Conservation (phyloP, 53 echinoderm and acorn worm species). For the Arbacia lixula region DNA sequence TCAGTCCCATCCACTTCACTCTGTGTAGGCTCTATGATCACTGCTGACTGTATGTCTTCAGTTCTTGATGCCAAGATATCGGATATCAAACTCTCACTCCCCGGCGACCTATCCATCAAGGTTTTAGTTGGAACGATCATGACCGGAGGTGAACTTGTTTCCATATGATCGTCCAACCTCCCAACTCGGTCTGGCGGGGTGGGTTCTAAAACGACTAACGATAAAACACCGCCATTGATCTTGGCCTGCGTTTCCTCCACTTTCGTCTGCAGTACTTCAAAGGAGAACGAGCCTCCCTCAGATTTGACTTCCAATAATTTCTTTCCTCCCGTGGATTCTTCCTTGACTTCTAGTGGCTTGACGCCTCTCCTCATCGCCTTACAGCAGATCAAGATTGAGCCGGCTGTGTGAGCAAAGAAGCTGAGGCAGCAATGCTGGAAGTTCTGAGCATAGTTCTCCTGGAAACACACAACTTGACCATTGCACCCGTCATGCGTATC, state of each 20-base stretch:
- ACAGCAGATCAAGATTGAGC: constrained; percentile 34
- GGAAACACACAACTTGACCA: constrained; percentile 47
- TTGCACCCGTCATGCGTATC: constrained; percentile 19
- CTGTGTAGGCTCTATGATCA: background rate
- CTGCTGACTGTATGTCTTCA: background rate
- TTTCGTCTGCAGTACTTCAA: constrained; percentile 23
- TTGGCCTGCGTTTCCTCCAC: background rate
- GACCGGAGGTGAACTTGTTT: constrained; percentile 28
- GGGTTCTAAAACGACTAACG: constrained; percentile 20
- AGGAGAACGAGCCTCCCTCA: background rate
- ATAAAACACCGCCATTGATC: background rate
- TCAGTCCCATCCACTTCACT: background rate
- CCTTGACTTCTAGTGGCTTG: background rate
- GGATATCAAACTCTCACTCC: background rate
- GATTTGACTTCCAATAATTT: background rate
- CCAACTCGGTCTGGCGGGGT: constrained; percentile 2
- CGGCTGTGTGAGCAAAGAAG: constrained; percentile 63
- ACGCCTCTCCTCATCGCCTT: constrained; percentile 12
- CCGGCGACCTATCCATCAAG: background rate
- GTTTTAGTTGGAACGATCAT: background rate
- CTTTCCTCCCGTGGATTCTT: background rate
- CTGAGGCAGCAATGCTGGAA: constrained; percentile 62
- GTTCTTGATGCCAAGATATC: constrained; percentile 1
- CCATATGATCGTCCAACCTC: background rate
- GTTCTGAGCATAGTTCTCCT: constrained; percentile 32